phyloP scores from a whole-genome alignment of 2,888 invertebrate species.

The Matsumyia berberina region DNA sequence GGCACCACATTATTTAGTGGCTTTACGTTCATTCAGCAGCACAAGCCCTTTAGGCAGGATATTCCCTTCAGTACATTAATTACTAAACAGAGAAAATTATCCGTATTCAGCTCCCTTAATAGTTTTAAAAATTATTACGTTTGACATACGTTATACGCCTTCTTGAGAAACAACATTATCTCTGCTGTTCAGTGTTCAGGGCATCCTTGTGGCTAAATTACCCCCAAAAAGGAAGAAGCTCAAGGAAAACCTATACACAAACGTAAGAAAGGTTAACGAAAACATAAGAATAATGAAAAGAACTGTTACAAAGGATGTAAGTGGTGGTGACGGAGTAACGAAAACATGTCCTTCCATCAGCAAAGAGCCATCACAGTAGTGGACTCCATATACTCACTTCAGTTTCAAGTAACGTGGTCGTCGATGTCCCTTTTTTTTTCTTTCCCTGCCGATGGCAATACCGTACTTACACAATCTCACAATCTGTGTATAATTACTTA shows the following conservation, averaged over 20 bases:
- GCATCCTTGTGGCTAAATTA: slow-evolving; percentile 43
- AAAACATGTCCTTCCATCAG: slow-evolving; percentile 24
- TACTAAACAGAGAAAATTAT: slow-evolving; percentile 65
- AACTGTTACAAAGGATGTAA: slow-evolving; percentile 38
- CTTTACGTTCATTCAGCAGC: slow-evolving; percentile 44
- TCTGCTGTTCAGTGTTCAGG: slow-evolving; percentile 13
- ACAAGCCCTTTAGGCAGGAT: slow-evolving; percentile 32
- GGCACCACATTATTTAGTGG: slow-evolving; percentile 43
- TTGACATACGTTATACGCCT: slow-evolving; percentile 48
- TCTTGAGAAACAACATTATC: not conserved
- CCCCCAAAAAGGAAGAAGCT: not conserved
- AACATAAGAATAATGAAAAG: slow-evolving; percentile 51
- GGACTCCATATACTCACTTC: slow-evolving; percentile 27
- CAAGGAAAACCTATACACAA: slow-evolving; percentile 6
- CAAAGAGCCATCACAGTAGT: too few relatives aligned
- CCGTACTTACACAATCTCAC: slow-evolving; percentile 49
- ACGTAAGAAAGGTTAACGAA: slow-evolving; percentile 26
- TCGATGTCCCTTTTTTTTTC: slow-evolving; percentile 48
- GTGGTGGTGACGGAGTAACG: not conserved
- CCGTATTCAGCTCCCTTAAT: slow-evolving; percentile 73
- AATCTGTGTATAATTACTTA: slow-evolving; percentile 71
- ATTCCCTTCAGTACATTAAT: slow-evolving; percentile 70
- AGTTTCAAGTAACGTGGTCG: slow-evolving; percentile 58
- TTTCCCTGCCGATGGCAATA: not conserved
- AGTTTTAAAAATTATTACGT: slow-evolving; percentile 72